Evolutionary conservation across 2,888 invertebrate genomes (phyloP), one percentile per base, ranked within the genome.

Genomic region (Drosophila ustulata): DNA sequence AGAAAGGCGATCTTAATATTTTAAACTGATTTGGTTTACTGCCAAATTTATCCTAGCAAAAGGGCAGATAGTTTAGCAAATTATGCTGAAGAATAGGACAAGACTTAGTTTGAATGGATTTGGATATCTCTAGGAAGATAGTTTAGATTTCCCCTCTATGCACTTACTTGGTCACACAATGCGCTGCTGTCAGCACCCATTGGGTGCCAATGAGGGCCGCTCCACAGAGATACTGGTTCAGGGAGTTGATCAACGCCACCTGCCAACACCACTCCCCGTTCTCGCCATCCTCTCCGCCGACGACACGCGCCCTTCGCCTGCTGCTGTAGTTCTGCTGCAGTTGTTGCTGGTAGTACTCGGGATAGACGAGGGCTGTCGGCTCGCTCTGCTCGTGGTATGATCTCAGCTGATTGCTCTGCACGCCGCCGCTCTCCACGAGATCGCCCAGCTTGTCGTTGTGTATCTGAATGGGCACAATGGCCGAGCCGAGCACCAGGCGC

Each of bases 251-350:
- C 77, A 98, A 94, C 1, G 98, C 98, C 75, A 97, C 97, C 93
- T 97, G 97, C 98, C 98, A 98, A 92, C 98, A 98, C 97, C 98
- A 98, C 93, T 98, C 98, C 49, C 97, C 97, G 66, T 97, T 96
- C 82, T 96, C 96, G 2, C 98, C 97, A 91, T 98, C 98, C 92
- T 96, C 96, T 11, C 98, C 98, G 9, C 98, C 98, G 75, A 98
- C 97, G 67, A 98, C 97, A 34, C 92, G 92, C 5, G 91, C 92
- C 0, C 90, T 78, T 0, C 89, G 78, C 0, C 84, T 75, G 26
- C 67, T 82, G 32, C 66, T 86, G 37, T 71, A 82, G 26, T 88
- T 90, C 11, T 37, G 37, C 2, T 37, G 37, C 4, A 37, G 30
- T 39, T 65, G 32, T 53, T 4, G 67, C 41, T 76, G 77, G 61